Evolutionary conservation across 2,113 vertebrate genomes (phyloP).

Genomic region (Lanius collurio): DNA sequence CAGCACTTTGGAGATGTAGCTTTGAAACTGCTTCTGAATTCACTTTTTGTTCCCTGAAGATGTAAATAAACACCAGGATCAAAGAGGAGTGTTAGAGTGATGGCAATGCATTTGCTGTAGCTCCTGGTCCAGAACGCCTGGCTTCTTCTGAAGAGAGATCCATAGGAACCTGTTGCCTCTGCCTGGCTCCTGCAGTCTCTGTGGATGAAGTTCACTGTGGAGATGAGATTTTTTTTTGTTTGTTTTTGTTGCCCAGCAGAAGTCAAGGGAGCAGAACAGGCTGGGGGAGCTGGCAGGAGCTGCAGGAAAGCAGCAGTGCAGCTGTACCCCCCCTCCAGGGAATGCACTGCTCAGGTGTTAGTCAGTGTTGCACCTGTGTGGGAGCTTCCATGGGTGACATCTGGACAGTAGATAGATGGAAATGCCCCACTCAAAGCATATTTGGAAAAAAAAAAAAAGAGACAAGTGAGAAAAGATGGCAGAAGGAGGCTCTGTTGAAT

Average conservation of each 20-base stretch:
- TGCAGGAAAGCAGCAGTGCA: background rate
- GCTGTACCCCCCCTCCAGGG: background rate
- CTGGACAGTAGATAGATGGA: background rate
- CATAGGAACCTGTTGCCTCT: background rate
- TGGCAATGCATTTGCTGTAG: background rate
- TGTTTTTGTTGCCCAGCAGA: background rate
- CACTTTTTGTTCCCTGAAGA: background rate
- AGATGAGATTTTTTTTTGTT: background rate
- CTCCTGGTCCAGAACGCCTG: background rate
- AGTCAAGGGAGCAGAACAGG: background rate
- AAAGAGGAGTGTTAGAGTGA: background rate
- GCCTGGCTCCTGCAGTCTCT: background rate
- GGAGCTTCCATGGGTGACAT: background rate
- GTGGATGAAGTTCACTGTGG: background rate
- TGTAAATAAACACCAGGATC: background rate
- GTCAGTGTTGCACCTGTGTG: background rate
- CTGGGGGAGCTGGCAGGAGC: background rate
- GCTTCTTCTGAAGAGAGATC: background rate
- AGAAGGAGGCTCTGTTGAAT: background rate
- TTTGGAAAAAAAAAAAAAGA: background rate
- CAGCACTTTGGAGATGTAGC: background rate
- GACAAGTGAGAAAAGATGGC: background rate
- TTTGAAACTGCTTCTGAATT: background rate
- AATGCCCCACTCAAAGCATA: background rate
- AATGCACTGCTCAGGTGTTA: background rate